These are phyloP conservation scores for Batillaria attramentaria DNA, from an alignment of 1,140 invertebrate species.

Conservation along the genomic window DNA sequence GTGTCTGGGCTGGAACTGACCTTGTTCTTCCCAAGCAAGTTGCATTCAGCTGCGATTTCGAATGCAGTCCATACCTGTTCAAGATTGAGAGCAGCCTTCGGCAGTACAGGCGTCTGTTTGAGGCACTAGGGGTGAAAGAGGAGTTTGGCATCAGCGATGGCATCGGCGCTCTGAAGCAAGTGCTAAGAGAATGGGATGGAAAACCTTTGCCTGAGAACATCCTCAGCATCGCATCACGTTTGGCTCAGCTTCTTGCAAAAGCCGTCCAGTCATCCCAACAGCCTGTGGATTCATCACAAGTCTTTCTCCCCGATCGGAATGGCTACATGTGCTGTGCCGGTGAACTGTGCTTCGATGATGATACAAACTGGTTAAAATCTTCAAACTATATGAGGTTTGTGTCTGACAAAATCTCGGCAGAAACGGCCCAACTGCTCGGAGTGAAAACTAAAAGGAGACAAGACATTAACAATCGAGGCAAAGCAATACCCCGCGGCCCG, in stretches of 20 bases:
- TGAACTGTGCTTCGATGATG: conserved; percentile 48
- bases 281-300: neutral
- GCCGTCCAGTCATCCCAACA: neutral
- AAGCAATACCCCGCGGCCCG: conserved; percentile 55
- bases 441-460: conserved; percentile 50
- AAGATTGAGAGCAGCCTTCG: conserved; percentile 16
- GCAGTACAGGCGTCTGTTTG: conserved; percentile 19
- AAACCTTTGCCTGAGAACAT: neutral
- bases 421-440: conserved; percentile 38
- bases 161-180: conserved; percentile 12
- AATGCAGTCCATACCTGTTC: conserved; percentile 46
- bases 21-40: conserved; percentile 39
- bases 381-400: conserved; percentile 38
- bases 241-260: conserved; percentile 20
- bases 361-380: conserved; percentile 28
- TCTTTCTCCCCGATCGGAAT: conserved; percentile 42
- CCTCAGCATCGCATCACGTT: neutral
- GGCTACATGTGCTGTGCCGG: conserved; percentile 5
- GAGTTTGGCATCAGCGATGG: conserved; percentile 28
- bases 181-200: neutral
- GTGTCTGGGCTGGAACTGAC: conserved; percentile 25
- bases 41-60: conserved; percentile 25
- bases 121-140: conserved; percentile 36
- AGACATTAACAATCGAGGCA: too few species aligned
- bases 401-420: conserved; percentile 38